Evolutionary conservation across 1,140 invertebrate genomes (phyloP), one percentile per base, ranked within the genome.

Genomic region (Octopus bimaculoides): DNA sequence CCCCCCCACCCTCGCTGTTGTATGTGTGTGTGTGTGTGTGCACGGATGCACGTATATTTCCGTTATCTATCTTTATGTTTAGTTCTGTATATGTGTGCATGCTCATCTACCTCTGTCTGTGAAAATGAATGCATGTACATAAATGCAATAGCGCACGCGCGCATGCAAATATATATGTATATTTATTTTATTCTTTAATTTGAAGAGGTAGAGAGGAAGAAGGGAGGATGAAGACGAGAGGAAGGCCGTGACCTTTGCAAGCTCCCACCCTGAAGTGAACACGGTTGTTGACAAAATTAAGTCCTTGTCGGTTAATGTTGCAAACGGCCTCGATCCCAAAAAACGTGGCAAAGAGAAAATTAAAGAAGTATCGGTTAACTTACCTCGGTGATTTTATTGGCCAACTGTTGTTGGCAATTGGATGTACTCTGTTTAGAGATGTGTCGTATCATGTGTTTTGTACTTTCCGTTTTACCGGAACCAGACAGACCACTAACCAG

Each of bases 381-480:
- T 41, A 82, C 80, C 82, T 79, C 75, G 52, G 83, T 80, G 54
- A 81, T 83, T 75, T 81, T 81, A 75, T 54, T 73, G 54, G 81
- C 78, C 41, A 79, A 77, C 17, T 78, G 52, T 12, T 41, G 73
- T 74, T 79, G 75, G 79, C 81, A 81, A 53, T 79, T 83, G 0
- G 76, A 54, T 81, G 81, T 1, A 77, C 82, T 81, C 80, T 84
- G 81, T 17, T 82, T 76, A 10, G 83, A 76, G 55, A 86, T 77
- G 52, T 86, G 85, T 69, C 83, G 81, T 53, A 86, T 81, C 81
- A 85, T 82, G 52, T 82, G 77, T 78, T 86, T 86, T 52, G 82
- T 78, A 54, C 96, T 97, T 92, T 98, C 97, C 93, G 97, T 98
- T 93, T 98, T 98, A 10, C 97, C 97, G 90, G 97, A 96, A 93